phyloP scores from a whole-genome alignment of 2,113 vertebrate genomes.

The Gadus chalcogrammus region DNA sequence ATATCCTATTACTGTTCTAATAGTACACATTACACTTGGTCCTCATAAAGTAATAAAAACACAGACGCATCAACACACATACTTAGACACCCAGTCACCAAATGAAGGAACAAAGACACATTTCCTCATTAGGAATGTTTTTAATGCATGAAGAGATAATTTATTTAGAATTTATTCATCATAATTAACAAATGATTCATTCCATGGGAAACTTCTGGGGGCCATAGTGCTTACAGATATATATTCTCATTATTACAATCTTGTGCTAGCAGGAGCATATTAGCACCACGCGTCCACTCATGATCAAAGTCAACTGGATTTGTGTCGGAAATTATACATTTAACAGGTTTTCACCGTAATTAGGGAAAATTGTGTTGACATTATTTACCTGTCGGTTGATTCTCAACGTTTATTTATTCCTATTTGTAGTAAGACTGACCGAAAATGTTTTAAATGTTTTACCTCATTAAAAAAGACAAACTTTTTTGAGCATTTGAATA shows the following conservation, averaged over 20 bases:
- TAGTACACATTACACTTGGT: neutral
- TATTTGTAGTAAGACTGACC: neutral
- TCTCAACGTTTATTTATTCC: neutral
- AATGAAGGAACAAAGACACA: conserved; percentile 59
- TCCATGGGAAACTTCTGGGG: conserved; percentile 48
- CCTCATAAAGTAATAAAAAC: neutral
- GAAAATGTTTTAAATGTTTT: neutral
- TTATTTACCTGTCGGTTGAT: conserved; percentile 30
- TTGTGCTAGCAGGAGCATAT: conserved; percentile 15
- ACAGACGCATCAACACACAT: conserved; percentile 24
- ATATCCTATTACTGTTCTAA: no score
- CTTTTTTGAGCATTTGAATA: no score
- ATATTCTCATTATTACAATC: conserved; percentile 52
- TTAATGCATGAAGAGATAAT: conserved; percentile 71
- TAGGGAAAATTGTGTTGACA: conserved; percentile 16
- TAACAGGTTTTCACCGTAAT: conserved; percentile 49
- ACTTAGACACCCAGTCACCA: conserved; percentile 3
- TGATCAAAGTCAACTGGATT: conserved; percentile 62
- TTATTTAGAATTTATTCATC: conserved; percentile 76
- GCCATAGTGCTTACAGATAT: conserved; percentile 50
- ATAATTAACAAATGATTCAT: conserved; percentile 67
- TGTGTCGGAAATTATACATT: conserved; percentile 45
- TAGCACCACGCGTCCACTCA: conserved; percentile 44
- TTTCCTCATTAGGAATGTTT: conserved; percentile 68
- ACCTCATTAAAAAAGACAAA: no score